Evolutionary conservation across 2,797 vertebrate species (phyloP), one percentile per base, ranked within the genome.

Genomic region (Xiphophorus birchmanni): DNA sequence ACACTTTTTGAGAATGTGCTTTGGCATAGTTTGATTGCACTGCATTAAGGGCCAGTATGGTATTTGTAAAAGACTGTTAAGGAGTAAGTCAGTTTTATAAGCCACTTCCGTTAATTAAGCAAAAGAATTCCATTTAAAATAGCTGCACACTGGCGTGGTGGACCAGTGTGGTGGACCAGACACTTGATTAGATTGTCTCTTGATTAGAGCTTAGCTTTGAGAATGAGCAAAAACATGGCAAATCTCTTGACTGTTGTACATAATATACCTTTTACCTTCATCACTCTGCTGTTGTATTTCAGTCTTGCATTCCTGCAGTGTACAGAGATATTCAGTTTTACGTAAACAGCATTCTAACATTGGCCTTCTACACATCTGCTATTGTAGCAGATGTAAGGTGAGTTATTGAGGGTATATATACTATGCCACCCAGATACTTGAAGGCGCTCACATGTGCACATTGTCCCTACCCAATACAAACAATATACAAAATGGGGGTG

Each of bases 21-120:
- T 26, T 4, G 52, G 37, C n/a, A 67, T 5, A 37, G 35, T 80
- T 76, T 81, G 26, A 73, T 60, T 74, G 26, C 32, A 81, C 13
- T 74, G 72, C 26, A 79, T 29, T 26, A 72, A 11, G 21, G 54
- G 29, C 48, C 23, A 26, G 4, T 56, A 21, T 32, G 47, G 12
- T 54, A 23, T 56, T 40, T 82, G n/a, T 18, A 32, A 65, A 65
- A 37, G 17, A 21, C 8, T 65, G 35, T 21, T 35, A 10, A 65
- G 35, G 9, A 2, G 15, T 37, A 9, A 65, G 17, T 65, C 32
- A 35, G 60, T 63, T 63, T 63, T 65, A 65, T 35, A 37, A 37
- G 37, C 8, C 60, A 37, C 60, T 65, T 65, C 17, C 2, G 1
- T 37, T 65, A 65, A 18, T 65, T 65, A 35, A 18, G 60, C 32